Percentiles rank a stretch among this genome's conserved stretches.
phyloP scores from a whole-genome alignment of 1,140 invertebrate species.

The Homalodisca vitripennis region DNA sequence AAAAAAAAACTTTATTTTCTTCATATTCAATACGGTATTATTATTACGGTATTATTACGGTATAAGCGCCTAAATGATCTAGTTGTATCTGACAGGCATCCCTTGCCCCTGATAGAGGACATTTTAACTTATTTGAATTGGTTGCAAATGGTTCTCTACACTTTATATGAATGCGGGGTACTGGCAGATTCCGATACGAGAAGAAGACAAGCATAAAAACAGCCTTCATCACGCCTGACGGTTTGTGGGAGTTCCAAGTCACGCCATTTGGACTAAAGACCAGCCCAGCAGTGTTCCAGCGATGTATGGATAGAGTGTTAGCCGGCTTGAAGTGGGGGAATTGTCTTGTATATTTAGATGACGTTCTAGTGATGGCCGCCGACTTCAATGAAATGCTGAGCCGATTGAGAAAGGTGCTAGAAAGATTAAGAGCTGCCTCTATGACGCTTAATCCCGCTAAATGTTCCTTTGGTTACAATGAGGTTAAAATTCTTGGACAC shows the following conservation, averaged over 20 bases:
- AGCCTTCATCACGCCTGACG: constrained; percentile 38
- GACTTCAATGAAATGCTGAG: constrained; percentile 39
- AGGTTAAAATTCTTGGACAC: constrained; percentile 46
- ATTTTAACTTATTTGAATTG: constrained; percentile 36
- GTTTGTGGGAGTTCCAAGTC: constrained; percentile 42
- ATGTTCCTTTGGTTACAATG: constrained; percentile 43
- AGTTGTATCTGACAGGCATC: constrained; percentile 42
- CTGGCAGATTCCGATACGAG: constrained; percentile 36
- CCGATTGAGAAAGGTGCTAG: constrained; percentile 37
- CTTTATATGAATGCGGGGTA: constrained; percentile 44
- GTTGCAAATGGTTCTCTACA: no score
- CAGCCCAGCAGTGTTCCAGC: constrained; percentile 41
- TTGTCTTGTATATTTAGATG: constrained; percentile 40
- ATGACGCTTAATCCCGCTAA: constrained; percentile 44
- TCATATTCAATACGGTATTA: no score
- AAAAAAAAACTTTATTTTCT: no score
- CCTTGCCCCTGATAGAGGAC: constrained; percentile 35
- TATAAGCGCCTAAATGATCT: constrained; percentile 49
- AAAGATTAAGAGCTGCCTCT: constrained; percentile 37
- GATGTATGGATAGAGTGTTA: constrained; percentile 40
- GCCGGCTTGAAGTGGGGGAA: constrained; percentile 28
- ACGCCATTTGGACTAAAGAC: no score
- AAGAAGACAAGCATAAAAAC: constrained; percentile 25
- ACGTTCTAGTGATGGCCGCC: constrained; percentile 39
- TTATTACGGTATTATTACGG: no score